These are phyloP conservation scores for Scomber japonicus DNA, from an alignment of 2,113 vertebrate species.

Conservation along the genomic window DNA sequence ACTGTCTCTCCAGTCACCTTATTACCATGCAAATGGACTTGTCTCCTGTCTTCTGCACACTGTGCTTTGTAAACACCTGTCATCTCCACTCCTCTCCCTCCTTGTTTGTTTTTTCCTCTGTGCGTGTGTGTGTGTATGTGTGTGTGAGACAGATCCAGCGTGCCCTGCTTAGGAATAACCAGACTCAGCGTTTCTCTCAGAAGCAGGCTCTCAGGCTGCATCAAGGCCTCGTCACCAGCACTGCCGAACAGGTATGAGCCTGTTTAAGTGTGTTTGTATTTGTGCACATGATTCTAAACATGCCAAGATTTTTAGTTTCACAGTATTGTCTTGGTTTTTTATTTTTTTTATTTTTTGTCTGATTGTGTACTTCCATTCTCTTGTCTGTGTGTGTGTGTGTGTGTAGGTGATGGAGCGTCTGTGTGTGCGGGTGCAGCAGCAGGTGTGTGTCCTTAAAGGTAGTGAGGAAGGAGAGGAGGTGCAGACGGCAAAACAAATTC, in stretches of 20 bases:
- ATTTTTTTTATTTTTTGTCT: not conserved
- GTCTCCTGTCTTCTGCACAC: constrained; percentile 56
- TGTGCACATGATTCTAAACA: constrained; percentile 68
- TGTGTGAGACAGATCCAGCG: constrained; percentile 88
- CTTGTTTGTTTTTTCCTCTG: constrained; percentile 20
- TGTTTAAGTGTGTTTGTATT: constrained; percentile 72
- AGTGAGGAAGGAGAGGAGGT: constrained; percentile 89
- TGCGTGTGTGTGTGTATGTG: constrained; percentile 8
- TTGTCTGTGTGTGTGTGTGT: not conserved
- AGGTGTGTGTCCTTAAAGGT: constrained; percentile 88
- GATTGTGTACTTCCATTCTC: not conserved
- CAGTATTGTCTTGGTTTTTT: not conserved
- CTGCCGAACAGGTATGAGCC: constrained; percentile 90
- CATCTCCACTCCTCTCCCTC: constrained; percentile 35
- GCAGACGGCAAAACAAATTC: constrained; percentile 89
- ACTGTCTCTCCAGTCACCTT: constrained; percentile 54
- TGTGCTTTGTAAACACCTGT: constrained; percentile 72
- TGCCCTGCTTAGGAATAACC: constrained; percentile 91
- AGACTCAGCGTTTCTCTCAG: constrained; percentile 90
- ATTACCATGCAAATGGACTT: constrained; percentile 75
- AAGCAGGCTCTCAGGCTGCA: constrained; percentile 91
- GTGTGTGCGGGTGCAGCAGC: constrained; percentile 90
- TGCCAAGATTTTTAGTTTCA: not conserved
- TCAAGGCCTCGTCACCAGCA: constrained; percentile 92
- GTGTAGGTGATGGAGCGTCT: constrained; percentile 90